Conservation (phyloP, 2,113 vertebrate species). For the Scophthalmus maximus region DNA sequence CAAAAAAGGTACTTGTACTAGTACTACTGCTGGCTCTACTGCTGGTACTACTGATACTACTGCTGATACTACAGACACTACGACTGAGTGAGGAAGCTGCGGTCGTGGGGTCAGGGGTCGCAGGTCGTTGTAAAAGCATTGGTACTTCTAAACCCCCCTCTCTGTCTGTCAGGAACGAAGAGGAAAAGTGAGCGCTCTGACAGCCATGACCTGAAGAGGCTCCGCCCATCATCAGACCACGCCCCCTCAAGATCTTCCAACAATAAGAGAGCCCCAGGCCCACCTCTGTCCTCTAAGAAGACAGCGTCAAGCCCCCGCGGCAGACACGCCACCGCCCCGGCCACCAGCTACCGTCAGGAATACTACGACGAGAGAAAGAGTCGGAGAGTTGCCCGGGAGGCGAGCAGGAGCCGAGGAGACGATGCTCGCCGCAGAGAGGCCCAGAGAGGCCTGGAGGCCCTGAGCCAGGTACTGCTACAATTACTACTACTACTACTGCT, state of each 20-base stretch:
- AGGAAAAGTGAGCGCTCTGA: slow-evolving; percentile 92
- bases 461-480: slow-evolving; percentile 51
- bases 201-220: slow-evolving; percentile 87
- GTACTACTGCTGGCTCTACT: neutral
- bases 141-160: no score
- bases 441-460: slow-evolving; percentile 47
- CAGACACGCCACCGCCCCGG: slow-evolving; percentile 77
- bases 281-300: slow-evolving; percentile 85
- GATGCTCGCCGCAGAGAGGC: slow-evolving; percentile 28
- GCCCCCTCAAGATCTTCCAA: slow-evolving; percentile 83
- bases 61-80: neutral
- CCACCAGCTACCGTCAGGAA: slow-evolving; percentile 88
- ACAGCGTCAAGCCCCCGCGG: slow-evolving; percentile 69
- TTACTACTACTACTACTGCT: neutral
- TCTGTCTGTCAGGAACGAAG: slow-evolving; percentile 89
- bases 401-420: slow-evolving; percentile 33
- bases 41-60: no score
- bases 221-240: slow-evolving; percentile 88
- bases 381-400: slow-evolving; percentile 53
- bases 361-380: slow-evolving; percentile 91
- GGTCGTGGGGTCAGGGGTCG: no score
- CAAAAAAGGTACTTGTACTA: slow-evolving; percentile 89
- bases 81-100: neutral
- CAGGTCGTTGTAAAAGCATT: no score
- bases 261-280: slow-evolving; percentile 80